These are phyloP conservation scores for Aurelia aurita complex sp. Pacific DNA, from an alignment of 30 jellyfish, hydroid and myxozoan genomes.

Conservation along the genomic window DNA sequence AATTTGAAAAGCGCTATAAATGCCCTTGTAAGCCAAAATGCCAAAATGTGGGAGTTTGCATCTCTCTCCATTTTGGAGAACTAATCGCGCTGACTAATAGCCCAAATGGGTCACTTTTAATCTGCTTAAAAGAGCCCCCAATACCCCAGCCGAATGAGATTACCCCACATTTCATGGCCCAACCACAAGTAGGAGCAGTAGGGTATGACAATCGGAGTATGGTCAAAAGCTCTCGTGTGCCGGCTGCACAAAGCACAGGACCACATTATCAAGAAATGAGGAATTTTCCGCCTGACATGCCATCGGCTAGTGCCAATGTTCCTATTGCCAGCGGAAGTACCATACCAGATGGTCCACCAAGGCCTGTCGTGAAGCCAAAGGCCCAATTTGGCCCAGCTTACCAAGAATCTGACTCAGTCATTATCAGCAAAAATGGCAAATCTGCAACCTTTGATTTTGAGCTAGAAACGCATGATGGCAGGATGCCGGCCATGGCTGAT, in stretches of 20 bases:
- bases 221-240: background rate
- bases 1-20: background rate
- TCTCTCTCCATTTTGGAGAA: background rate
- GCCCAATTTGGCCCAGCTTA: too few relatives aligned
- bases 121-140: too few relatives aligned
- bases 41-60: background rate
- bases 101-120: too few relatives aligned
- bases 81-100: too few relatives aligned
- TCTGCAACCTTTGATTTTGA: constrained; percentile 11
- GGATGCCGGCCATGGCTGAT: constrained; percentile 11
- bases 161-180: too few relatives aligned
- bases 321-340: too few relatives aligned
- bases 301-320: too few relatives aligned
- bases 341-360: too few relatives aligned
- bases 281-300: too few relatives aligned
- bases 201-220: background rate
- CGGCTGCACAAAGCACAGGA: background rate
- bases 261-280: background rate
- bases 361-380: too few relatives aligned
- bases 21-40: background rate
- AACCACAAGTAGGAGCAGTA: background rate
- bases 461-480: background rate
- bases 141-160: too few relatives aligned
- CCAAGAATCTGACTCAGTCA: background rate
- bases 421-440: background rate